These are phyloP conservation scores for Kryptopterus vitreolus DNA, from an alignment of 2,797 vertebrate species.

Conservation along the genomic window DNA sequence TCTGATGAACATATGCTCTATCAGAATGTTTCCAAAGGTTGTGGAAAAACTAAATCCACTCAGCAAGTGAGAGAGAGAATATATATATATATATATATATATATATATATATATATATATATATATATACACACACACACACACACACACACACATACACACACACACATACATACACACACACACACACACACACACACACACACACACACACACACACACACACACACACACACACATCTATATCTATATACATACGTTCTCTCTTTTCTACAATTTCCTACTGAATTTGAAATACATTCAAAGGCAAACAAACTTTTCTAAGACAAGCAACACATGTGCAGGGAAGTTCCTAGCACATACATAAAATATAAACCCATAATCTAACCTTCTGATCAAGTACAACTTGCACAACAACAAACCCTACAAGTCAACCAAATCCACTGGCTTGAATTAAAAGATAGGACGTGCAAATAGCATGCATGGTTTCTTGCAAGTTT, in stretches of 20 bases:
- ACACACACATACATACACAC: too few species aligned
- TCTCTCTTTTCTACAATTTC: not conserved
- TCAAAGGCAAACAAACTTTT: not conserved
- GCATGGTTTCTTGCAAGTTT: too few species aligned
- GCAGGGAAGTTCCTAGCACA: not conserved
- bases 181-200: too few species aligned
- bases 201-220: too few species aligned
- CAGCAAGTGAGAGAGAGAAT: too few species aligned
- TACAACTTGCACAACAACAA: not conserved
- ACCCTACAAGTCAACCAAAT: not conserved
- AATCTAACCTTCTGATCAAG: not conserved
- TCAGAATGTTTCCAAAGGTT: not conserved
- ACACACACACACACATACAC: too few species aligned
- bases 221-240: too few species aligned
- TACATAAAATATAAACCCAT: not conserved
- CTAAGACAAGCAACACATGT: not conserved
- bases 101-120: too few species aligned
- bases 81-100: too few species aligned
- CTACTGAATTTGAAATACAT: not conserved
- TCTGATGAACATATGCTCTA: not conserved
- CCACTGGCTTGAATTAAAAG: not conserved
- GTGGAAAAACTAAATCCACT: not conserved
- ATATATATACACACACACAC: too few species aligned
- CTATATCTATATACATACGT: too few species aligned
- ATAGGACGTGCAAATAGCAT: not conserved